Base-by-base conservation (phyloP, 2,888 invertebrate species). In the Crepidodera aurea region DNA sequence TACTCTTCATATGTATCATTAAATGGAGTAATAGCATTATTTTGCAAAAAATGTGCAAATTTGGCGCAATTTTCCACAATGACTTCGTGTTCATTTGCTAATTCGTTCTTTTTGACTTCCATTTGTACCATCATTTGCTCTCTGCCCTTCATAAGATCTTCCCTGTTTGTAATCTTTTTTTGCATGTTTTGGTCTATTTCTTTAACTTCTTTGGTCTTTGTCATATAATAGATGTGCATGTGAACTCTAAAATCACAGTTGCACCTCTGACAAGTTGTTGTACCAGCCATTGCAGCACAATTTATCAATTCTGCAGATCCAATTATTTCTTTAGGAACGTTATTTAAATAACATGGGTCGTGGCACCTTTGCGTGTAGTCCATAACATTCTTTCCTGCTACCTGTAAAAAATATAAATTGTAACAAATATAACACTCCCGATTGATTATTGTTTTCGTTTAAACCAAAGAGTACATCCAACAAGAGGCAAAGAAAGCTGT, bases 171-270 rank as follows among this genome's bases (percentile, higher is more conserved):
- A 13, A 79, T 73, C 55, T 68, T 73, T 12, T 60, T 55, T 27
- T 72, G 63, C 5, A 78, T 67, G 22, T 69, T 68, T 10, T 65
- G 62, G 59, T 79, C 76, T 19, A 69, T 66, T 27, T 75, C 70
- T 40, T 67, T 69, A 10, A 66, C 69, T 37, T 75, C 68, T 32
- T 71, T 66, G 3, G 73, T 73, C 61, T 73, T 69, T 1, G 77
- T 77, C 65, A 73, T 68, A 56, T 79, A 79, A 51, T 79, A 79
- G 39, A 80, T 71, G 58, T 80, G 79, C 77, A 78, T 76, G 55
- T 80, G 79, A 0, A 71, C 65, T 15, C 67, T 71, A 65, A 74
- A 79, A 61, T 73, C 72, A 51, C 78, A 78, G 0, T 56, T 39
- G 56, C 80, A 80, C 46, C 65, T 58, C 16, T 18, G 61, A 56